Percentiles rank a stretch among this genome's conserved stretches.
phyloP scores from a whole-genome alignment of 2,888 invertebrate species.

The Pteria penguin region DNA sequence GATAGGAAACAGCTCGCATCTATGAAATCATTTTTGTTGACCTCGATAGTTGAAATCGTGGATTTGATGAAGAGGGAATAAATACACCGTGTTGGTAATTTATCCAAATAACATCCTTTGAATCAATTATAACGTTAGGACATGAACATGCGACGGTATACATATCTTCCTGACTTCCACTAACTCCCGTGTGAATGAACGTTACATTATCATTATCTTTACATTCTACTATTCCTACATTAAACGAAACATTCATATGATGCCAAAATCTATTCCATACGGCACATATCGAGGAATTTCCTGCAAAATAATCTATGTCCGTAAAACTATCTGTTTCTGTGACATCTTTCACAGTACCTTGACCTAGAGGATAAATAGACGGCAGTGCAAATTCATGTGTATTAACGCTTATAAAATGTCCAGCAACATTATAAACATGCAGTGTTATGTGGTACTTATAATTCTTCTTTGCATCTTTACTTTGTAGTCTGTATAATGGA shows the following conservation, averaged over 20 bases:
- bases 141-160: too few relatives aligned
- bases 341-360: constrained; percentile 43
- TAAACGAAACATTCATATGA: constrained; percentile 20
- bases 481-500: constrained; percentile 38
- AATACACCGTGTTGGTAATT: too few relatives aligned
- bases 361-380: constrained; percentile 51
- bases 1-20: too few relatives aligned
- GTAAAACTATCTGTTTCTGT: background rate
- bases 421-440: constrained; percentile 51
- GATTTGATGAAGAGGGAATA: too few relatives aligned
- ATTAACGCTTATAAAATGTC: constrained; percentile 30
- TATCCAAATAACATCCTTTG: too few relatives aligned
- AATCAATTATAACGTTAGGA: too few relatives aligned
- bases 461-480: constrained; percentile 21
- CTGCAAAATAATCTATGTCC: constrained; percentile 28
- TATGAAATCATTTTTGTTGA: too few relatives aligned
- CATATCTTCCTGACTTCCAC: too few relatives aligned
- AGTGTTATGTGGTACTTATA: constrained; percentile 36
- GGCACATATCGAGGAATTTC: constrained; percentile 9
- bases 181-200: background rate
- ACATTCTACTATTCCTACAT: constrained; percentile 28
- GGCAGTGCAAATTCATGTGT: constrained; percentile 46
- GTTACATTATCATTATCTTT: constrained; percentile 17
- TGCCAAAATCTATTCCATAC: constrained; percentile 39
- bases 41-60: too few relatives aligned